Base-by-base conservation (phyloP, 2,888 invertebrate genomes). In the Rambutsinella grinnellia region DNA sequence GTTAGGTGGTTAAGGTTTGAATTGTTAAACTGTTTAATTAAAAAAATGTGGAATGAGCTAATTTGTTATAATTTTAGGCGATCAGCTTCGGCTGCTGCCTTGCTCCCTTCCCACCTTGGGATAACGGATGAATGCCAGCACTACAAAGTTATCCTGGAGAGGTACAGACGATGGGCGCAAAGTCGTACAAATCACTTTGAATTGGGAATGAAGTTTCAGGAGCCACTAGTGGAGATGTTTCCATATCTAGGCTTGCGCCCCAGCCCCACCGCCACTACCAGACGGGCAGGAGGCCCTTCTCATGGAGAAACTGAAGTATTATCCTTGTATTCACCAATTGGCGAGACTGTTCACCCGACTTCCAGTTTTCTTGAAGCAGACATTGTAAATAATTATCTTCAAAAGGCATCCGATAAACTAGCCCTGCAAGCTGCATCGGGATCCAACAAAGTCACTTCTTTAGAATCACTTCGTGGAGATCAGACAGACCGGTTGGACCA, bases 121-220 rank as follows among this genome's bases (percentile, higher is more conserved):
- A 87, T 90, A 6, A 87, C 86, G n/a, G 87, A 89, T 75, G 85
- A 86, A 15, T 89, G 89, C 79, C 88, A 88, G 82, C 86, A 86
- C 80, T 83, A 84, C 69, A 80, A 78, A 75, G n/a, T 83, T 6
- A 62, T 76, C 17, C 26, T 76, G 24, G 79, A 82, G n/a, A 54
- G 82, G n/a, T 24, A 72, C 17, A 79, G 71, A 47, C 44, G 54
- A 13, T 79, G 76, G 78, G 69, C 75, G 54, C 15, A 8, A 5
- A 15, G 26, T 6, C 70, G 68, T 26, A 44, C 17, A 2, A 63
- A 57, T 46, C 46, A 61, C 15, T 81, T 83, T 51, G 76, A 81
- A 53, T 21, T 81, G 46, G 80, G 79, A 28, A 23, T 62, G 21
- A 71, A 72, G 65, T 1, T 47, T 47, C 76, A 81, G 21, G 44